phyloP scores from a whole-genome alignment of 2,113 vertebrate species.

The Ibidorhyncha struthersii region DNA sequence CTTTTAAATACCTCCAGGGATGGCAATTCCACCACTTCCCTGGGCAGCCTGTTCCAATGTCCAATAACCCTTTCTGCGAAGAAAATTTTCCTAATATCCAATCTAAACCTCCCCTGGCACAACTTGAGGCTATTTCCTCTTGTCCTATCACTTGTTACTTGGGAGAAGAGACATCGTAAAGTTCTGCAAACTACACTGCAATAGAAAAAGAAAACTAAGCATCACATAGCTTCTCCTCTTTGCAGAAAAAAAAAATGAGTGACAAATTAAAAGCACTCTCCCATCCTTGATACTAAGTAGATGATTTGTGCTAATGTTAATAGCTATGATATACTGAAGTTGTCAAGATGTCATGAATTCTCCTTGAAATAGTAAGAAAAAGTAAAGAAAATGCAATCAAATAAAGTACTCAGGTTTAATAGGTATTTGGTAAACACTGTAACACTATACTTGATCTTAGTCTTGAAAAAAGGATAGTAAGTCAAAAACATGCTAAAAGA shows the following conservation, averaged over 20 bases:
- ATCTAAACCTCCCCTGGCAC: too few species aligned
- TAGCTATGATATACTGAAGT: neutral
- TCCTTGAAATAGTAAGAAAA: neutral
- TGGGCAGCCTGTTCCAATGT: too few species aligned
- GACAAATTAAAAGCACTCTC: neutral
- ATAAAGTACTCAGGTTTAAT: neutral
- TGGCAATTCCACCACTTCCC: too few species aligned
- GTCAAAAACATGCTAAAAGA: neutral
- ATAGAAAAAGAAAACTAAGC: neutral
- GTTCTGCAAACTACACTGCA: neutral
- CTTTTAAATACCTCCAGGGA: too few species aligned
- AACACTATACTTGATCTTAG: neutral
- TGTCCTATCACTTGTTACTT: too few species aligned
- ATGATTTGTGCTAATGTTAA: neutral
- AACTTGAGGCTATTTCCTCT: too few species aligned
- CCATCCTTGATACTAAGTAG: neutral
- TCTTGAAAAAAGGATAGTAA: neutral
- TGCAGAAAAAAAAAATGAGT: neutral
- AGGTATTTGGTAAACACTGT: neutral
- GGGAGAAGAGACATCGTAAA: neutral
- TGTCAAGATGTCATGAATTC: neutral
- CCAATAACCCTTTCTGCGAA: too few species aligned
- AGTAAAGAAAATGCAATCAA: neutral
- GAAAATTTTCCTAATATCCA: too few species aligned
- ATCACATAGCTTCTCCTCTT: neutral